A percentile compares a stretch with the other conserved stretches of the same genome.
Conservation (phyloP, 2,113 vertebrate species). For the Cairina moschata region DNA sequence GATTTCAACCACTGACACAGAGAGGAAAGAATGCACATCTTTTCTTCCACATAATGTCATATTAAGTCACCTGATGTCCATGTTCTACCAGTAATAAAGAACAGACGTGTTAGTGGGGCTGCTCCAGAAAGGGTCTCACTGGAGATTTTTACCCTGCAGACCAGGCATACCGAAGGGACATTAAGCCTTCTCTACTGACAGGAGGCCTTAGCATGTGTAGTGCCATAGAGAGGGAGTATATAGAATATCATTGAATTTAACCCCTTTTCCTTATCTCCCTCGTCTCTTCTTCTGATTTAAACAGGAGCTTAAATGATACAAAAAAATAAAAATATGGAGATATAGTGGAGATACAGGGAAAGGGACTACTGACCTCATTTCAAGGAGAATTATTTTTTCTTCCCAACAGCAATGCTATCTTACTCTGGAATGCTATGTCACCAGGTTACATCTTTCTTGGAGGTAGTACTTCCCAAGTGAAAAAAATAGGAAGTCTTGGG, state of each 20-base stretch:
- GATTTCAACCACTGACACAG: background rate
- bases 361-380: background rate
- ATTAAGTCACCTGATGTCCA: background rate
- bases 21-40: background rate
- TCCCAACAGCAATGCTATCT: background rate
- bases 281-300: background rate
- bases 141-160: background rate
- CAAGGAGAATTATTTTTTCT: background rate
- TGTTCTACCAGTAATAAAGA: background rate
- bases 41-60: background rate
- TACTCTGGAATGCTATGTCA: background rate
- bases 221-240: background rate
- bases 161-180: background rate
- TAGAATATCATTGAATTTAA: background rate
- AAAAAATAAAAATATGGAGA: background rate
- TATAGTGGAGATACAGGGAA: background rate
- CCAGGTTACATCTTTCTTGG: background rate
- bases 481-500: background rate
- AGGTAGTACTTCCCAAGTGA: background rate
- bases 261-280: background rate
- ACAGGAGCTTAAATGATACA: background rate
- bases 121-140: background rate
- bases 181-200: background rate
- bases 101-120: background rate
- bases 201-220: background rate